Conservation (phyloP, 2,888 invertebrate species). For the Nasonovia ribisnigri region DNA sequence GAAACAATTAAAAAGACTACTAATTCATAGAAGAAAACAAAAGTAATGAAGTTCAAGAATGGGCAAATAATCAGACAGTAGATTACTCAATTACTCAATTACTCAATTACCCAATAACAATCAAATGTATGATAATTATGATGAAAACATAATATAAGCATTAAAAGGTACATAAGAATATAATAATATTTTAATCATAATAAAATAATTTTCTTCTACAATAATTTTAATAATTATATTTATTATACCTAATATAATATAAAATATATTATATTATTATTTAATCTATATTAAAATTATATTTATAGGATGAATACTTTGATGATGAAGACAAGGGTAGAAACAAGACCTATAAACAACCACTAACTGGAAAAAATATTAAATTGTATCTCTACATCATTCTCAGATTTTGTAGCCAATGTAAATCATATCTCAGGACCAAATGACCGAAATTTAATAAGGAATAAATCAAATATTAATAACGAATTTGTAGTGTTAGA, state of each 20-base stretch:
- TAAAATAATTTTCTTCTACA: background rate
- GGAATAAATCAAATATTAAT: background rate
- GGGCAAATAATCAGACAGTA: background rate
- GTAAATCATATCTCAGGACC: background rate
- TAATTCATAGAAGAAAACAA: background rate
- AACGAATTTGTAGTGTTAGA: no score
- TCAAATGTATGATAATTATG: no score
- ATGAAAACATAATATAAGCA: no score
- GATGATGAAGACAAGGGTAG: conserved; percentile 1
- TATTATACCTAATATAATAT: background rate
- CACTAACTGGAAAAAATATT: background rate
- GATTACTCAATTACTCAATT: background rate
- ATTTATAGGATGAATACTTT: background rate
- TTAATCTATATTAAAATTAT: no score
- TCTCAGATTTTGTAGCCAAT: background rate
- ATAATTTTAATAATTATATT: background rate
- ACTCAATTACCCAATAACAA: background rate
- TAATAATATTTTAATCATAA: background rate
- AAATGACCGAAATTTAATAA: background rate
- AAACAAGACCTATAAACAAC: background rate
- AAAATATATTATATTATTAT: no score
- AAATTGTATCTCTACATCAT: background rate
- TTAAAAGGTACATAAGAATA: background rate
- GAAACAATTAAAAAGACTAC: no score
- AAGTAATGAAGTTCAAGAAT: background rate